phyloP scores from a whole-genome alignment of 1,140 invertebrate genomes.

The Aphaenogaster floridana region DNA sequence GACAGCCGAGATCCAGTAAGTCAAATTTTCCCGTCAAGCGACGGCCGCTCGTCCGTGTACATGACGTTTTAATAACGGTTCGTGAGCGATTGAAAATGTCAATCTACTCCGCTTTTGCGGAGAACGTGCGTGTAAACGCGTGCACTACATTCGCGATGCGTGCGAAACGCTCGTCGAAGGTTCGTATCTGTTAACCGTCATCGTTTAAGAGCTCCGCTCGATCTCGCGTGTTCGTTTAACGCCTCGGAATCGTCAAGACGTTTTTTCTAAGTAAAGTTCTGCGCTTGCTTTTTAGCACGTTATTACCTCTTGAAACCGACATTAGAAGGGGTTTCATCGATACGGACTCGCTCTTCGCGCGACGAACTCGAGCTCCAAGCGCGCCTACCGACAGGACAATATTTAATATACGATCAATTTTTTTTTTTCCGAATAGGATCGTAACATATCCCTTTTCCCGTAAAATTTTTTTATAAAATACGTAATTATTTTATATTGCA shows the following conservation, averaged over 20 bases:
- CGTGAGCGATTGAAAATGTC: constrained; percentile 64
- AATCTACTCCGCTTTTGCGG: constrained; percentile 58
- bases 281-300: neutral
- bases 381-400: constrained; percentile 39
- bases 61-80: constrained; percentile 66
- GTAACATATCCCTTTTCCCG: constrained; percentile 49
- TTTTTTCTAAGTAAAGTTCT: neutral
- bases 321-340: constrained; percentile 34
- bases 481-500: constrained; percentile 65
- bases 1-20: constrained; percentile 60
- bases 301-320: neutral
- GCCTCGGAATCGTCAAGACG: constrained; percentile 18
- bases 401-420: constrained; percentile 62
- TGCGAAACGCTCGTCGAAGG: constrained; percentile 40
- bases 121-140: constrained; percentile 58
- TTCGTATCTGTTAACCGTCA: constrained; percentile 41
- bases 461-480: constrained; percentile 63
- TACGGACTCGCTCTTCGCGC: neutral
- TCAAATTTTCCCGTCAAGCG: constrained; percentile 61
- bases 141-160: constrained; percentile 50
- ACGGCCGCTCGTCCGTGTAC: constrained; percentile 56
- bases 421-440: constrained; percentile 46
- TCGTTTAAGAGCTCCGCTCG: constrained; percentile 26
- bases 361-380: neutral
- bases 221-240: constrained; percentile 46